Evolutionary conservation across 2,113 vertebrate genomes (phyloP), one percentile per base, ranked within the genome.

Genomic region (Vombatus ursinus): DNA sequence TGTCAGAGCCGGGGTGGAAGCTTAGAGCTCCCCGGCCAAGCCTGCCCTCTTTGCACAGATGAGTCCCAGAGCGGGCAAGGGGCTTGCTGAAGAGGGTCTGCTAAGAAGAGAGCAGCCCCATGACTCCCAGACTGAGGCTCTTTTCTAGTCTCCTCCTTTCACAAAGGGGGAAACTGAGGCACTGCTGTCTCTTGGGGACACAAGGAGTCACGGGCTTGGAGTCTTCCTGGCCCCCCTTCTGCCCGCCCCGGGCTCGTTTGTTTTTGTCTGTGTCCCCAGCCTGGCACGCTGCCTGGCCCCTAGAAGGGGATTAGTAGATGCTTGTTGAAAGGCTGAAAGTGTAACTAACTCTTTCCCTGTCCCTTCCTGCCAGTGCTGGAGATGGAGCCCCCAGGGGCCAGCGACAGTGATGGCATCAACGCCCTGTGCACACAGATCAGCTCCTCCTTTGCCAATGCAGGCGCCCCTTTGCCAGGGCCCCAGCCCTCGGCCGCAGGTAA

Each of bases 371-470:
- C 97, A 98, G 98, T 99, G 93, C 98, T 98, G 77, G 99, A 99
- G 94, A 98, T 99, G 98, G 99, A 99, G 96, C 97, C 98, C 0
- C 95, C 99, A 28, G 96, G 96, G 0, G 95, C 98, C 14, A 94
- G 97, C 0, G 99, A 99, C 52, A 98, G 96, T 0, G 99, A 99
- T 3, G 95, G 99, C 96, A 99, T 99, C 96, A 99, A 98, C 0
- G 99, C 99, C 12, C 98, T 99, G 57, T 99, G 99, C 96, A 97
- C 99, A 68, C 99, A 99, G 98, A 99, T 99, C 96, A 99, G 99
- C 98, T 97, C 96, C 0, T 99, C 99, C 0, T 99, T 99, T 61
- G 98, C 98, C 92, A 98, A 99, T 0, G 97, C 99, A 0, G 99
- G 99, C 0, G 99, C 99, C 28, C 98, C 99, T 47, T 98, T 98